Base-by-base conservation (phyloP, 2,888 invertebrate species). In the Pyrrhia umbra region DNA sequence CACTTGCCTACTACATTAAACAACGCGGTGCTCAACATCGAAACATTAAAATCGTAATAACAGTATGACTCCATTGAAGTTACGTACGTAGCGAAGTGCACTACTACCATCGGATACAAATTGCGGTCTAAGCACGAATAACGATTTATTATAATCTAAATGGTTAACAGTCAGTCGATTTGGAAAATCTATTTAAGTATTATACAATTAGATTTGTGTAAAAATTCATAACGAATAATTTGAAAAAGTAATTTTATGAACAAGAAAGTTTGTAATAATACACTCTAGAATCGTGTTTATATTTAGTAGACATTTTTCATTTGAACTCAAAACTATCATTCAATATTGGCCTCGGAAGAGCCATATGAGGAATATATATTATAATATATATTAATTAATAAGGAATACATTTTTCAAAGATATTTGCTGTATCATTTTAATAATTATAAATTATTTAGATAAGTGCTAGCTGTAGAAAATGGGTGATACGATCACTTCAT, bases 11-110 rank as follows among this genome's bases (percentile, higher is more conserved):
- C 47, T 72, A 56, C 61, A n/a, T 58, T 55, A 71, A 55, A 52
- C 65, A 77, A 65, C 59, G 70, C 59, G 67, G 84, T 86, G 87
- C 82, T 70, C 76, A 78, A 87, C 85, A 85, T 82, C 70, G 74
- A 85, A 81, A 86, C 80, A 82, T 78, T 79, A 73, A 72, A 83
- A 75, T 71, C 60, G 57, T 73, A 80, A 68, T 68, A 75, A 68
- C 58, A 75, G 37, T 66, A 61, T 47, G 46, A 63, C 57, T 49
- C 59, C 78, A 73, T 55, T 34, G 51, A 72, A 62, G 56, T 77
- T 77, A 57, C 49, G 15, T 47, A 60, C 47, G 55, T 68, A 58
- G 69, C 65, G 49, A 52, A 46, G 82, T 80, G 79, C 68, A 51
- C 40, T n/a, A 68, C 80, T 76, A 68, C 50, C 57, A 23, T 45